These are phyloP conservation scores for Ericerus pela DNA, from an alignment of 1,140 invertebrate genomes.

Conservation along the genomic window DNA sequence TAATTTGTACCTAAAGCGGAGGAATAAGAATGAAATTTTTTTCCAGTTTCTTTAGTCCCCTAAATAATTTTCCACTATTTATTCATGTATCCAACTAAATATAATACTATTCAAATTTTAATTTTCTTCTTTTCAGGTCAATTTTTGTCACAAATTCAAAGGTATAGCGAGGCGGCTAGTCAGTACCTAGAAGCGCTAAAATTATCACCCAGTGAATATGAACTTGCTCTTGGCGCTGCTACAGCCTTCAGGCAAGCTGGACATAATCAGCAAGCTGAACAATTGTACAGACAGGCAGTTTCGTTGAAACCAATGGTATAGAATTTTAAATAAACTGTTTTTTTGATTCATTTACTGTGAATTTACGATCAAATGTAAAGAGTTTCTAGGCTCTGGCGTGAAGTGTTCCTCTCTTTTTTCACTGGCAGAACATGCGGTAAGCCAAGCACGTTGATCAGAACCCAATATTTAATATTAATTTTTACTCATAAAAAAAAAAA, in stretches of 20 bases:
- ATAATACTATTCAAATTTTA: neutral
- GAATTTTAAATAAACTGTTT: neutral
- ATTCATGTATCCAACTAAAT: no score
- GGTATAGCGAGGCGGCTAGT: constrained; percentile 63
- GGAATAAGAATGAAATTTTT: no score
- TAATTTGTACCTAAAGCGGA: no score
- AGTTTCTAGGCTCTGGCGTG: no score
- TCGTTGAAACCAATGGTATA: constrained; percentile 41
- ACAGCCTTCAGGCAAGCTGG: constrained; percentile 65
- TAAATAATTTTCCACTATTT: no score
- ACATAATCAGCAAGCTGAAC: constrained; percentile 60
- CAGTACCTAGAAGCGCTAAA: constrained; percentile 59
- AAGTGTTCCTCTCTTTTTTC: no score
- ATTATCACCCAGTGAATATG: constrained; percentile 60
- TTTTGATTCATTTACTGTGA: neutral
- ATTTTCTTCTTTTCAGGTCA: constrained; percentile 45
- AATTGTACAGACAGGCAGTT: constrained; percentile 62
- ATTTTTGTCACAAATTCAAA: constrained; percentile 61
- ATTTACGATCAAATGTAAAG: no score
- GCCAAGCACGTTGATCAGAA: no score
- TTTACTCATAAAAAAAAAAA: no score
- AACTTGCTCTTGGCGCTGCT: constrained; percentile 69
- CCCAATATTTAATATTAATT: no score
- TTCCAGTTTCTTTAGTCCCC: no score
- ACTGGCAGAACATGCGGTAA: no score